Evolutionary conservation across 2,797 vertebrate genomes (phyloP), one percentile per base, ranked within the genome.

Genomic region (Sylvia borin): DNA sequence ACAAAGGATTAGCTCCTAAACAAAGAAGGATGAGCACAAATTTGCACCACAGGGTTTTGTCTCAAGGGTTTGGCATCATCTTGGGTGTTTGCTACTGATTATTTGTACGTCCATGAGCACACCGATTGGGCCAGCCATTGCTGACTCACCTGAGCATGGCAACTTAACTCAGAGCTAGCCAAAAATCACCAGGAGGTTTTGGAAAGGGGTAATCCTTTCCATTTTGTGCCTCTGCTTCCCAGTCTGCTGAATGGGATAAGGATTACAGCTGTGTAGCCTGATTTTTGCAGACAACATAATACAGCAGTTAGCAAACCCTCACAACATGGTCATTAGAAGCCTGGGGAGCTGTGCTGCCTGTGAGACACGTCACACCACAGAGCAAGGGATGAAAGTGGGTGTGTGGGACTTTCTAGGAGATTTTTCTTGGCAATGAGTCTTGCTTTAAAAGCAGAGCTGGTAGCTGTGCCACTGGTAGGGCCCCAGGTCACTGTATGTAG

Each of bases 401-500:
- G 12, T 29, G 53, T 29, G 72, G 83, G 86, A 71, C 62, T 86
- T 89, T 42, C 55, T 43, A 89, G 62, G 77, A 93, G 90, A 61
- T 47, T 90, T 80, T 92, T 83, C 57, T 93, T 75, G 70, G 88
- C 73, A 72, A 29, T 4, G 64, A 87, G 54, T 57, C 84, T 60
- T 3, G 3, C 38, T 70, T 53, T 48, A 86, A 82, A 53, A 0
- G 8, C 71, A 86, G 79, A 93, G 75, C 71, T 38, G 11, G 94
- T 93, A 94, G 94, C 88, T 92, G 66, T 78, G 92, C 71, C 72
- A 78, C 72, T 18, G 80, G 71, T 54, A 60, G 74, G 74, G 74
- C 84, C 88, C n/a, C 1, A 1, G 85, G 62, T 86, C 0, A 1
- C 72, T 0, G 0, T 36, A 51, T 42, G 51, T 7, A 89, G 79